These are phyloP conservation scores for Piliocolobus tephrosceles DNA, from an alignment of 2,113 vertebrate genomes.

Conservation along the genomic window DNA sequence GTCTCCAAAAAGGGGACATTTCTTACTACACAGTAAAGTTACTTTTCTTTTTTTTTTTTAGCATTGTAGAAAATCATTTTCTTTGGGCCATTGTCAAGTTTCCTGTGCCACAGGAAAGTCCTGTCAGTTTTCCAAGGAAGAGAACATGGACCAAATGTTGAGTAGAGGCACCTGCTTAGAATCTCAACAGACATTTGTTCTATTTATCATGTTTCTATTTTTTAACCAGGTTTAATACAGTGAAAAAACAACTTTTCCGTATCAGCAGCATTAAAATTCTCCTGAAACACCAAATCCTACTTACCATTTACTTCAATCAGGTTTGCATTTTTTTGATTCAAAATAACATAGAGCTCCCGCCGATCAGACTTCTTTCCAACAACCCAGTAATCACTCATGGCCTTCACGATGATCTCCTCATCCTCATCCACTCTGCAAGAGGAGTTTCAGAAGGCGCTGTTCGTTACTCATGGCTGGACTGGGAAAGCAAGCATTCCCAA, in stretches of 20 bases:
- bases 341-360: conserved; percentile 97
- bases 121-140: background rate
- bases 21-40: too few species aligned
- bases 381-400: conserved; percentile 99
- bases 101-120: background rate
- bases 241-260: background rate
- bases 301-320: conserved; percentile 99
- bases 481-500: background rate
- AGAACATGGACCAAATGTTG: background rate
- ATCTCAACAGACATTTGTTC: background rate
- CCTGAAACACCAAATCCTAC: conserved; percentile 50
- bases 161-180: background rate
- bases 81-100: background rate
- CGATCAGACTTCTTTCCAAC: conserved; percentile 99
- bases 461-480: accelerated
- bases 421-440: conserved; percentile 94
- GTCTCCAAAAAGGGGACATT: too few species aligned
- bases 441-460: background rate
- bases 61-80: too few species aligned
- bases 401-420: conserved; percentile 98
- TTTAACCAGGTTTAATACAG: background rate
- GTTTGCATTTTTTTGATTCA: conserved; percentile 99
- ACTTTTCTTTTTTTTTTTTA: too few species aligned
- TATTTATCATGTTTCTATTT: background rate
- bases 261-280: background rate